phyloP scores from a whole-genome alignment of 1,140 invertebrate species.

The Lepidurus couesii region DNA sequence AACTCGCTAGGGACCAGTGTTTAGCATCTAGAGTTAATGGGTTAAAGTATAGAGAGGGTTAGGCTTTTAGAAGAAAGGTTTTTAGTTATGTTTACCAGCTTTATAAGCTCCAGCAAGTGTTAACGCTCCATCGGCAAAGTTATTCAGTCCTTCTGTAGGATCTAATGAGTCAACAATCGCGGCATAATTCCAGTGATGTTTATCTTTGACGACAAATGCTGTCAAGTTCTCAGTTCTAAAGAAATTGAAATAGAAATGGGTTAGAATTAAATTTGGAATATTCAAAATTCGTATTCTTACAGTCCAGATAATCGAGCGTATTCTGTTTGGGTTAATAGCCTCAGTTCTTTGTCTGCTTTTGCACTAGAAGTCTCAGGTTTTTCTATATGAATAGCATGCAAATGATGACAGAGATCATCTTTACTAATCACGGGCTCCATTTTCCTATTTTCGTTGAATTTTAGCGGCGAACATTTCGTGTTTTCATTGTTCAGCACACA shows the following conservation, averaged over 20 bases:
- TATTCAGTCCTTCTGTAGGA: slow-evolving; percentile 32
- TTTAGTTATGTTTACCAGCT: slow-evolving; percentile 23
- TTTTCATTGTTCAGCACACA: background rate
- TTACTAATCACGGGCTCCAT: background rate
- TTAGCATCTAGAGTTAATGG: slow-evolving; percentile 25
- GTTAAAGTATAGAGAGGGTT: background rate
- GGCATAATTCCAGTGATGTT: slow-evolving; percentile 12
- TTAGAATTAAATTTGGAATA: background rate
- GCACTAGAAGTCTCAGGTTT: background rate
- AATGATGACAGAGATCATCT: background rate
- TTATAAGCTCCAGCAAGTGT: slow-evolving; percentile 28
- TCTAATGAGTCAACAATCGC: slow-evolving; percentile 28
- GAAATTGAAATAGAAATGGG: background rate
- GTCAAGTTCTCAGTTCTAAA: background rate
- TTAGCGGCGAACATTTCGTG: background rate
- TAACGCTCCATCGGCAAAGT: slow-evolving; percentile 33
- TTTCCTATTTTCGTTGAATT: background rate
- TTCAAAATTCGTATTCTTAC: background rate
- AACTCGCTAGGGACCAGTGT: slow-evolving; percentile 13
- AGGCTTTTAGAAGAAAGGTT: background rate
- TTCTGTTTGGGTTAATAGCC: background rate
- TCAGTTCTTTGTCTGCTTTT: background rate
- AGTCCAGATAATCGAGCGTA: background rate
- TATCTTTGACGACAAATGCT: background rate
- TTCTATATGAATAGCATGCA: background rate